These are phyloP conservation scores for Plecturocebus donacophilus DNA, from an alignment of 2,113 vertebrate species.

Conservation along the genomic window DNA sequence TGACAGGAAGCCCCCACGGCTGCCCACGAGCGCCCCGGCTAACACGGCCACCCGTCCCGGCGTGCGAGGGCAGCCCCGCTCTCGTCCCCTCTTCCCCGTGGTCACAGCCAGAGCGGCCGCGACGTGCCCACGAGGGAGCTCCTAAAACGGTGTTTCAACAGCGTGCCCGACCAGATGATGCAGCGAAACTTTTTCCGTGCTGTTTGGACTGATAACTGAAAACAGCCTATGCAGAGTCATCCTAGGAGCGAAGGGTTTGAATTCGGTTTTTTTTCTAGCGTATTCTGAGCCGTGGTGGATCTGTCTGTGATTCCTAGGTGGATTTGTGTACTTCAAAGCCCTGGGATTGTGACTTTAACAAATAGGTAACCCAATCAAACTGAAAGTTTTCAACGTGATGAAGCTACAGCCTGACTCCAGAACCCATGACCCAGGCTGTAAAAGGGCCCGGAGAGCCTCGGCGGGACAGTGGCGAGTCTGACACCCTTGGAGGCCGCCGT, in stretches of 20 bases:
- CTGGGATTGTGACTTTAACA: conserved; percentile 7
- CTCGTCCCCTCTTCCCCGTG: neutral
- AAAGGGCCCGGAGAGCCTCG: neutral
- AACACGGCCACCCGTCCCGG: fast-evolving
- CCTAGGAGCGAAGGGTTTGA: neutral
- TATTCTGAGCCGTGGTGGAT: neutral
- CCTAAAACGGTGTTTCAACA: neutral
- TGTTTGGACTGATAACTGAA: conserved; percentile 25
- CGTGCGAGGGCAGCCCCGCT: neutral
- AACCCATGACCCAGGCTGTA: neutral
- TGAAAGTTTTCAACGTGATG: neutral
- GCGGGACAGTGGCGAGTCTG: neutral
- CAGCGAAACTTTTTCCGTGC: conserved; percentile 41
- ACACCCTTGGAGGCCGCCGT: neutral
- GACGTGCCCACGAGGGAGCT: neutral
- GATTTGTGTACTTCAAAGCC: conserved; percentile 18
- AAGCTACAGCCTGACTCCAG: neutral
- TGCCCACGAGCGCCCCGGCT: neutral
- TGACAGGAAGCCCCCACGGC: fast-evolving
- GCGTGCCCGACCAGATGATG: neutral
- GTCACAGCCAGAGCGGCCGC: neutral
- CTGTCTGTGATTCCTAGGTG: neutral
- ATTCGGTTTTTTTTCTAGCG: neutral
- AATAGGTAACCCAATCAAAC: conserved; percentile 40
- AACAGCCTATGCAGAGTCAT: conserved; percentile 31